A percentile compares a stretch with the other conserved stretches of the same genome.
Evolutionary conservation across 30 jellyfish, hydroid and myxozoan species (phyloP).

Genomic region (Turritopsis dohrnii): DNA sequence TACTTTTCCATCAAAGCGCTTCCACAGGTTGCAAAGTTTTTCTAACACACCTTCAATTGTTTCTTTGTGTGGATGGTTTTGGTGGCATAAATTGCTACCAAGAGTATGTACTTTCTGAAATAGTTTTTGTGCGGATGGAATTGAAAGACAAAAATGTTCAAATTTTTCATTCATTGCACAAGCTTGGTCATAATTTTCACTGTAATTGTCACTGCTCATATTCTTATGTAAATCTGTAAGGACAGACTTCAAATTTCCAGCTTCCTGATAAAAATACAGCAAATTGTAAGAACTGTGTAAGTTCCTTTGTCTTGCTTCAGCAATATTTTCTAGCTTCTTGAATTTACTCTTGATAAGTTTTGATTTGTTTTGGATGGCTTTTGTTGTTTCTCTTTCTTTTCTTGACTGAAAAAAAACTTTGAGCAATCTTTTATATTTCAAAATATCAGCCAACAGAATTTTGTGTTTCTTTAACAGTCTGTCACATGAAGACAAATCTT

Average conservation of each 20-base stretch:
- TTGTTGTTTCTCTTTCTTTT: background rate
- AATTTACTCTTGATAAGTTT: constrained; percentile 14
- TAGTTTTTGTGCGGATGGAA: constrained; percentile 4
- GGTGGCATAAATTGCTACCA: background rate
- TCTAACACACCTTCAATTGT: background rate
- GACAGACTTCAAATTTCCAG: constrained; percentile 51
- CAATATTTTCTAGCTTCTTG: constrained; percentile 17
- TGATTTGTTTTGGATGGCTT: background rate
- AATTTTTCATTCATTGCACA: background rate
- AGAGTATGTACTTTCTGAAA: background rate
- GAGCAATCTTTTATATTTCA: constrained; percentile 3
- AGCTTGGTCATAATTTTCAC: constrained; percentile 56
- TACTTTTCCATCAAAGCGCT: constrained; percentile 40
- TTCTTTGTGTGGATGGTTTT: background rate
- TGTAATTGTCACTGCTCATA: constrained; percentile 44
- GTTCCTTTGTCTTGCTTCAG: constrained; percentile 20
- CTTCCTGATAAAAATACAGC: constrained; percentile 55
- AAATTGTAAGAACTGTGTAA: constrained; percentile 35
- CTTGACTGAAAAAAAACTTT: constrained; percentile 24
- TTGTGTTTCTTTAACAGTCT: constrained; percentile 38
- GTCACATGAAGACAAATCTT: constrained; percentile 55
- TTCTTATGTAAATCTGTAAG: constrained; percentile 26
- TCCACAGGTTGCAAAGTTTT: constrained; percentile 46
- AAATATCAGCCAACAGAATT: constrained; percentile 35
- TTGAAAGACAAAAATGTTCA: background rate